Conservation (phyloP, 2,797 vertebrate genomes). For the Esox masquinongy region DNA sequence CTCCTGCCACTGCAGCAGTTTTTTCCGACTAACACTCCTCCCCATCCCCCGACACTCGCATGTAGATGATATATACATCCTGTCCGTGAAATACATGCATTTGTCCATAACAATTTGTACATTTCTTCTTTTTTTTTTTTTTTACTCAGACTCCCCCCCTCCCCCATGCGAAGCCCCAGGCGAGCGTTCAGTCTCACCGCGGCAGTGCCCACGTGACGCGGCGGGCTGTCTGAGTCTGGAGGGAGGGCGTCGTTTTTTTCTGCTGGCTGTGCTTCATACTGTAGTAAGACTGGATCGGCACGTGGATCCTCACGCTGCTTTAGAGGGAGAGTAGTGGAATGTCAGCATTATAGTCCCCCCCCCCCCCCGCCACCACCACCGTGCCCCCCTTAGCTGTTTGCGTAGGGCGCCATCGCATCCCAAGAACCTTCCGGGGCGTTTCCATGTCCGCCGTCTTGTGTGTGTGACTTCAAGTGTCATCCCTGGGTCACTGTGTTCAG, state of each 20-base stretch:
- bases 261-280: slow-evolving; percentile 24
- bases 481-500: slow-evolving; percentile 65
- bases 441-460: no score
- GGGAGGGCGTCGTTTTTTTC: slow-evolving; percentile 48
- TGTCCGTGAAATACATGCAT: background rate
- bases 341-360: slow-evolving; percentile 60
- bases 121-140: no score
- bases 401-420: slow-evolving; percentile 54
- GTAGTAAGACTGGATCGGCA: slow-evolving; percentile 72
- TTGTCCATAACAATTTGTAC: background rate
- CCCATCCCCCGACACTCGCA: slow-evolving; percentile 16
- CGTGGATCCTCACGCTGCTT: slow-evolving; percentile 77
- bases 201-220: slow-evolving; percentile 60
- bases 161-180: slow-evolving; percentile 48
- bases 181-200: slow-evolving; percentile 58
- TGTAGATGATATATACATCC: background rate
- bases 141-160: slow-evolving; percentile 23
- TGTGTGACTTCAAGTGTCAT: slow-evolving; percentile 51
- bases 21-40: slow-evolving; percentile 47
- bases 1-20: slow-evolving; percentile 61
- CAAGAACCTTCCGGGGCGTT: slow-evolving; percentile 33
- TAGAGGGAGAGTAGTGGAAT: slow-evolving; percentile 56
- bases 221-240: slow-evolving; percentile 17
- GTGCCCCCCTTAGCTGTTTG: slow-evolving; percentile 41
- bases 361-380: background rate